Evolutionary conservation across 2,113 vertebrate species (phyloP), one percentile per base, ranked within the genome.

Genomic region (Halichoerus grypus): DNA sequence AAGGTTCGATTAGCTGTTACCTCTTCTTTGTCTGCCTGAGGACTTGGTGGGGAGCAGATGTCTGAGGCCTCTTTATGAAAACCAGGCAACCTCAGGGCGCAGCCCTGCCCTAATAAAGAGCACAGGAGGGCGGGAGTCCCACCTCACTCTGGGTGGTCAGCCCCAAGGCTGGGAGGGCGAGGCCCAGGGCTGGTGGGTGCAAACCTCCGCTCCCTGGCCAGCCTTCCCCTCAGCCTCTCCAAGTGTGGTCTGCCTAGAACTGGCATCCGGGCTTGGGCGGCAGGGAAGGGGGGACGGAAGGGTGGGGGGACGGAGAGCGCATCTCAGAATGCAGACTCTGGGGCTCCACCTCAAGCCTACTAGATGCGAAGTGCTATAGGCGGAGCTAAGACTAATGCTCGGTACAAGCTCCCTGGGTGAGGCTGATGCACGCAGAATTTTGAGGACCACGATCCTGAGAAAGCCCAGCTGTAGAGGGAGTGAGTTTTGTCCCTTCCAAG

Each of bases 221-320:
- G 49, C 33, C 46, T 51, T 53, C 79, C 57, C 49, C 2, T 46
- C 26, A 31, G 74, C 24, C 16, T 80, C 67, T 63, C 49, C 26
- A 74, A 22, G 67, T 15, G 18, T 26, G n/a, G 4, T 24, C 12
- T 6, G 13, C 67, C 89, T 36, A 8, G 28, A 4, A 26, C 16
- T 0, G 2, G 49, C 57, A 6, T 33, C 28, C 28, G 13, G 0
- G 46, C 57, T 0, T 13, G 7, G 2, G 33, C 7, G 31, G 67
- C 18, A 16, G 3, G 31, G 72, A 9, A 9, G 1, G 36, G 24
- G 72, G 39, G 36, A 36, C 36, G 36, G 36, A 36, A 36, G 36
- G 63, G 63, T 33, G 31, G 28, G 7, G 57, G 59, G 7, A 0
- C 24, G 11, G 57, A 0, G 22, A 14, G 13, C 3, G 8, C 33